Evolutionary conservation across 2,113 vertebrate species (phyloP).

Genomic region (Passer domesticus): DNA sequence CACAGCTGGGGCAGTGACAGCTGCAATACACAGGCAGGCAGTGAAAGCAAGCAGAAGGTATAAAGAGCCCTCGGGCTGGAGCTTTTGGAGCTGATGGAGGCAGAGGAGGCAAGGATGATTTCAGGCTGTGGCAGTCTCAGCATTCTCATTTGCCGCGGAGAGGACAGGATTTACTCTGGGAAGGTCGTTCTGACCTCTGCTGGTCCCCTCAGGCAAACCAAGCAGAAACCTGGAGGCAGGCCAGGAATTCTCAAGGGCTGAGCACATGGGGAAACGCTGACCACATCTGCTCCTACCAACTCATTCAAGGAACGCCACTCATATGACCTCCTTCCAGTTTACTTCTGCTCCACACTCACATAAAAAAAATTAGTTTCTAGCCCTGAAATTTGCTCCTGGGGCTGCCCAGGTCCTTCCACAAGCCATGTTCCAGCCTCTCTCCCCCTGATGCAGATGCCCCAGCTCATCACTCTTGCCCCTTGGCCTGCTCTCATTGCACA

Average conservation of each 20-base stretch:
- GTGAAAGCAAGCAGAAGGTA: neutral
- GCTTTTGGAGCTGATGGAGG: neutral
- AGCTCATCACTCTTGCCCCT: rapidly evolving
- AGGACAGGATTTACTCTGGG: neutral
- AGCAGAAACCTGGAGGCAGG: neutral
- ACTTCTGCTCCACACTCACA: neutral
- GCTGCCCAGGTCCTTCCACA: neutral
- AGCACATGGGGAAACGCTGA: neutral
- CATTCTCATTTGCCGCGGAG: neutral
- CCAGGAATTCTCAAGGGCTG: neutral
- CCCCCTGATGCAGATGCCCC: rapidly evolving
- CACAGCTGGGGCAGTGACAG: neutral
- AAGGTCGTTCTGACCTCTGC: conserved; percentile 36
- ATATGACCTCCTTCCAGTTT: neutral
- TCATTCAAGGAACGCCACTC: rapidly evolving
- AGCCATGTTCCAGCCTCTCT: neutral
- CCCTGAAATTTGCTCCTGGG: neutral
- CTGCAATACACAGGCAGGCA: neutral
- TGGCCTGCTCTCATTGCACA: neutral
- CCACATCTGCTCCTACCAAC: neutral
- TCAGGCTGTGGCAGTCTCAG: neutral
- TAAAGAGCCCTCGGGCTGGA: neutral
- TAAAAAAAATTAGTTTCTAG: neutral
- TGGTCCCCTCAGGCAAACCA: neutral
- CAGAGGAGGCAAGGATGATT: neutral